Evolutionary conservation across 2,888 invertebrate genomes (phyloP), one percentile per base, ranked within the genome.

Genomic region (Pyrrhosoma nymphula): DNA sequence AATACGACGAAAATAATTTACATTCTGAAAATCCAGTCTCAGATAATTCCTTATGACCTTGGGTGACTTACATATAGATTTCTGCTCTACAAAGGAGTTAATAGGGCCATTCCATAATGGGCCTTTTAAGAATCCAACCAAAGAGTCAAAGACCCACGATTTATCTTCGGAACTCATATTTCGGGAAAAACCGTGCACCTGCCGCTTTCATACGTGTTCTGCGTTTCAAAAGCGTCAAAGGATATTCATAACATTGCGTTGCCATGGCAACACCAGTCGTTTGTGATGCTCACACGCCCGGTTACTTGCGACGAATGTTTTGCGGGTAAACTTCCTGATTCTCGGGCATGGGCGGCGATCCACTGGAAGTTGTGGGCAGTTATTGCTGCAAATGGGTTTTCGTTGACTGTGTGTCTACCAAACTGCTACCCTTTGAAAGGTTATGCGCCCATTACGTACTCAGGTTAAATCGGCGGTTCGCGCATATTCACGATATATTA

Each of bases 91-190:
- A 96, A 99, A 99, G 60, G 98, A 99, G 96, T 99, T 98, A 95
- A 99, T 97, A 0, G 99, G 99, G 26, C 99, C 98, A 96, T 99
- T 99, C 99, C 99, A 99, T 91, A 99, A 98, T 0, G 99, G 99
- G 3, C 99, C 99, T 97, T 99, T 99, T 95, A 99, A 97, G 97
- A 99, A 99, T 95, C 98, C 98, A 56, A 99, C 98, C 95, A 99
- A 97, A 0, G 99, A 99, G 97, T 99, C 99, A 96, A 99, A 99
- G 26, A 99, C 98, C 99, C 99, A 99, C 14, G 98, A 98, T 97
- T 98, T 98, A 95, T 98, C 98, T 8, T 96, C 96, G 20, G 96
- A 95, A 56, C 90, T 88, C 95, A 95, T 95, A 63, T 95, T 95
- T 56, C 56, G 30, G 26, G 39, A 3, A 35, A 95, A 35, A n/a